Evolutionary conservation across 2,797 vertebrate species (phyloP), one percentile per base, ranked within the genome.

Genomic region (Thalassophryne amazonica): DNA sequence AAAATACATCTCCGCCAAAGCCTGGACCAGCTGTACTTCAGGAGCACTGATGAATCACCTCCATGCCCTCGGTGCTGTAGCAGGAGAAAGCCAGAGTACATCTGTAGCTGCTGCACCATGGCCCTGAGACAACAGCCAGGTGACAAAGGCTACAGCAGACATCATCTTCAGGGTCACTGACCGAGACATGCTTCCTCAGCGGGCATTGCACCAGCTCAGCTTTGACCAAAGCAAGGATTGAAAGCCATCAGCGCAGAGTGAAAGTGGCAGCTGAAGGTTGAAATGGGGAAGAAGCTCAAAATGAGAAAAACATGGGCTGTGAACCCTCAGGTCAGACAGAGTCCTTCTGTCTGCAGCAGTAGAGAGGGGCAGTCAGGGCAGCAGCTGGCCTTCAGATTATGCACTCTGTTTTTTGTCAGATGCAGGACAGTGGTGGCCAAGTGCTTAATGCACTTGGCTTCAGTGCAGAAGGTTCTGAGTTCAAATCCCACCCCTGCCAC

Each of bases 11-110:
- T 75, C 45, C 52, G 27, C 25, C 57, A 55, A 15, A 56, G 50
- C 20, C 25, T 38, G 47, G 65, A 45, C 35, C 17, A 16, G 47
- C 16, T 69, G 37, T 66, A 60, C 47, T 60, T 39, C 22, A 30
- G 33, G 35, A 70, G 35, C 1, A 6, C 56, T 42, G 15, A 53
- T 70, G 71, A 73, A 38, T 72, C 70, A 71, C 73, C 55, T 34
- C 65, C 17, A n/a, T 69, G 64, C 35, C 72, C 55, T 49, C 11
- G 0, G 10, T 8, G 52, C 62, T 68, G 60, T 37, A 3, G 49
- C 57, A 74, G 42, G 46, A 50, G 29, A 60, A 40, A 5, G 7
- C 46, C 31, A 23, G 42, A 28, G 41, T 54, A 48, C 43, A 69
- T 68, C 55, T 60, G 65, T 43, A 48, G 61, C 51, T 61, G 51